Base-by-base conservation (phyloP, 2,113 vertebrate genomes). In the Zingel zingel region DNA sequence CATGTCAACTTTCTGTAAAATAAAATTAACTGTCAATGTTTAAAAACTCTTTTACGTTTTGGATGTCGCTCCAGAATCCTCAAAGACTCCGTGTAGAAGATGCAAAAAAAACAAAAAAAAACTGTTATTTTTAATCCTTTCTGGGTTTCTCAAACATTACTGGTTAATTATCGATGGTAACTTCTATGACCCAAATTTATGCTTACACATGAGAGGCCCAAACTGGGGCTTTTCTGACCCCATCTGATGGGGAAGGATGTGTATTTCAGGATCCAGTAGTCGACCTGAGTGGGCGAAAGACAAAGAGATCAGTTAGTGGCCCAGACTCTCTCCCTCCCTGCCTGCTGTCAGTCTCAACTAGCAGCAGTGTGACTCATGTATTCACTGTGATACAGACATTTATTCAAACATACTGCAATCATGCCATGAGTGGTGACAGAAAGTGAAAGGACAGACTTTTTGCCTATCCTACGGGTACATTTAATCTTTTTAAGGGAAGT, bases 301-400 rank as follows among this genome's bases (percentile, higher is more conserved):
- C 25, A 39, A 14, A 61, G 54, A 30, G 50, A 47, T 67, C 51
- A 66, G 56, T 15, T 57, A 43, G 23, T 56, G 50, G 74, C 57
- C 63, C 57, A 43, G 54, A 63, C 47, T 47, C 45, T 27, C 69
- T 45, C 4, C 36, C 48, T 68, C 3, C 64, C 3, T 64, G 57
- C 57, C n/a, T 53, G 23, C 63, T 54, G 19, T 50, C 61, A 48
- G 69, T 58, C 78, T 81, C 69, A 73, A 33, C 39, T 48, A 63
- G 57, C 58, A 63, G 57, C 48, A 45, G 61, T 58, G 39, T 73
- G 78, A 73, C 67, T 81, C 69, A 65, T 79, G 8, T 56, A 69
- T 64, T 19, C 54, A 63, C 48, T 63, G 48, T 64, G 33, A 75
- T 43, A 39, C n/a, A 51, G 71, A 51, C 48, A 54, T 62, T 19